phyloP scores from a whole-genome alignment of 2,113 vertebrate genomes.

The Hydrolagus affinis region DNA sequence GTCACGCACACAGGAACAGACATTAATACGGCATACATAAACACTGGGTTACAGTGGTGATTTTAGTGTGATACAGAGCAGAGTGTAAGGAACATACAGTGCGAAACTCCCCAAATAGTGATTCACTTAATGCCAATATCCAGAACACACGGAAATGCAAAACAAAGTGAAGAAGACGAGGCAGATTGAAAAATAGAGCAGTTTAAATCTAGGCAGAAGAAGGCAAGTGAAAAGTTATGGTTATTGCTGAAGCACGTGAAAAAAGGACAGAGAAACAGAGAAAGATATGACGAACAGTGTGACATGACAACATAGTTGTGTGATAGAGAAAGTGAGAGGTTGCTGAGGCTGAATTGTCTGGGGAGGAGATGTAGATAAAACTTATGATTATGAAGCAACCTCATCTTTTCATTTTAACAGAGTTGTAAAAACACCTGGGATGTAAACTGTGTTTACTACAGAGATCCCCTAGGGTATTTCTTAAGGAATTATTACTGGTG shows the following conservation, averaged over 20 bases:
- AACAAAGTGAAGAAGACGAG: conserved; percentile 19
- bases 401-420: too few relatives aligned
- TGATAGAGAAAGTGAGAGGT: background rate
- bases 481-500: too few relatives aligned
- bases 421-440: too few relatives aligned
- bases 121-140: background rate
- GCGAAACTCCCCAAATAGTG: conserved; percentile 2
- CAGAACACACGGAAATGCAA: conserved; percentile 20
- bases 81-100: conserved; percentile 5
- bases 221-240: background rate
- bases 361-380: background rate
- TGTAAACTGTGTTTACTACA: too few relatives aligned
- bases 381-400: too few relatives aligned
- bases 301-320: conserved; percentile 10
- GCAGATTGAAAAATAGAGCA: background rate
- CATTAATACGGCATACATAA: background rate
- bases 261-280: conserved; percentile 21
- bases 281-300: conserved; percentile 16
- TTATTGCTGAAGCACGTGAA: conserved; percentile 12
- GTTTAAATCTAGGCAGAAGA: conserved; percentile 3
- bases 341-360: background rate
- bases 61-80: background rate
- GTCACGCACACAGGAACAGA: background rate
- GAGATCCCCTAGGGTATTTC: too few relatives aligned
- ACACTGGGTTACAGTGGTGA: background rate